Base-by-base conservation (phyloP, 2,888 invertebrate genomes). In the Amiota mariae region DNA sequence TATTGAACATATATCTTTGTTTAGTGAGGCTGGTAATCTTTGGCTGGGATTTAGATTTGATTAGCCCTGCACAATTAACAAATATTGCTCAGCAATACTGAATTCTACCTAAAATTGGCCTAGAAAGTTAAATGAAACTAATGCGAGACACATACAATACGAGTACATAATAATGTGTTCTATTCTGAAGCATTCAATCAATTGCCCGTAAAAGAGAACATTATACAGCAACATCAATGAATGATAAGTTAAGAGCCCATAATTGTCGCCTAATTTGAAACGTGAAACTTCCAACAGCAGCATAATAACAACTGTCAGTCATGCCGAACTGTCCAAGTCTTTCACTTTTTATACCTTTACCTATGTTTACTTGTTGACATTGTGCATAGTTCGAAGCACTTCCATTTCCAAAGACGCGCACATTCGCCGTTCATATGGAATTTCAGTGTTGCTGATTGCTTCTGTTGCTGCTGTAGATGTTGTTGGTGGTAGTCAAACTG, bases 181-280 rank as follows among this genome's bases (percentile, higher is more conserved):
- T 36, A 36, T 36, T 36, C 36, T 36, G 6, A 36, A 6, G 36
- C 36, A 36, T 36, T 36, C 36, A 36, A 36, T 36, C 36, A 36
- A 36, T 6, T 36, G 36, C 36, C 36, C 3, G 0, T 6, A 0
- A 4, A 4, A 36, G 36, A 36, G 36, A 6, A 36, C 36, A 36
- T 36, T 6, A 36, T 6, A 36, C 36, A 36, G 36, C 8, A 36
- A 36, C 36, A 36, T 36, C 36, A 36, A 36, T 36, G 36, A 61
- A 46, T 63, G 24, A 61, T 36, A 18, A 10, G 48, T 70, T 49
- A 70, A 61, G 49, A 47, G 36, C 12, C 61, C 71, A 57, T 71
- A 48, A 68, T 72, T 75, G 73, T 75, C 73, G 71, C 57, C 66
- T 71, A 71, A 75, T 75, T 75, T 71, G 73, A 75, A 75, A 75